phyloP scores from a whole-genome alignment of 1,140 invertebrate species.

The Eriocheir sinensis region DNA sequence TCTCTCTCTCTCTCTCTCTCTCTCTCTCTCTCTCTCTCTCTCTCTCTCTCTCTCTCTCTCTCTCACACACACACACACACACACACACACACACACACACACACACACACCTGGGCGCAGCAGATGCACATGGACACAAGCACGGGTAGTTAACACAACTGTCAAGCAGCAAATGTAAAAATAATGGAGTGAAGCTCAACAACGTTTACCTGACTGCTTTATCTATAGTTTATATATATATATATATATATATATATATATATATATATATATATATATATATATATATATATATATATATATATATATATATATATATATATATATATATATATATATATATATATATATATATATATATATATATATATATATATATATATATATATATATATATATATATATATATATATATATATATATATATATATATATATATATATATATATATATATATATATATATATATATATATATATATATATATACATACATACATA shows the following conservation, averaged over 20 bases:
- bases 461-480: conserved; percentile 61
- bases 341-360: conserved; percentile 45
- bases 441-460: conserved; percentile 53
- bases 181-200: conserved; percentile 39
- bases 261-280: conserved; percentile 31
- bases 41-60: no score
- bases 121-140: conserved; percentile 42
- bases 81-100: background rate
- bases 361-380: conserved; percentile 54
- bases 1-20: no score
- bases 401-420: conserved; percentile 66
- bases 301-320: conserved; percentile 31
- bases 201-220: conserved; percentile 14
- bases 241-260: conserved; percentile 56
- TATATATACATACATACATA: conserved; percentile 40
- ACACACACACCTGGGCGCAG: conserved; percentile 40
- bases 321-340: conserved; percentile 57
- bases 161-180: conserved; percentile 52
- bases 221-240: background rate
- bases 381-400: conserved; percentile 19
- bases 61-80: background rate
- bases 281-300: conserved; percentile 66
- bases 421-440: conserved; percentile 34
- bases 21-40: no score
- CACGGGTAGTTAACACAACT: conserved; percentile 48